A percentile compares a stretch with the other conserved stretches of the same genome.
Conservation (phyloP, 2,797 vertebrate species). For the Platalea minor region DNA sequence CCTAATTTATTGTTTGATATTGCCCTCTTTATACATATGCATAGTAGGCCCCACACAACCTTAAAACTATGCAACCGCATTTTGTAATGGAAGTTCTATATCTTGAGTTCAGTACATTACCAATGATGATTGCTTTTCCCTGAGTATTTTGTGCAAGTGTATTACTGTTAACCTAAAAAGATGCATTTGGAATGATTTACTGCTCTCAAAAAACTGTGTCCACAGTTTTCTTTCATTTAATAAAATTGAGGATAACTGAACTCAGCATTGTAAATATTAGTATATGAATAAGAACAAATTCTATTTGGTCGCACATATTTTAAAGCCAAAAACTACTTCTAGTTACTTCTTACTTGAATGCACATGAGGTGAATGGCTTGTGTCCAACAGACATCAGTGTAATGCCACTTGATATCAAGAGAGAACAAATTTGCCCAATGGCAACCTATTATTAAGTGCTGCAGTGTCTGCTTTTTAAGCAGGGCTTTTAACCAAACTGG, state of each 20-base stretch:
- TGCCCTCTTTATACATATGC: not conserved
- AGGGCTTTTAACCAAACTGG: conserved; percentile 10
- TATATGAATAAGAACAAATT: not conserved
- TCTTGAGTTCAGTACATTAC: not conserved
- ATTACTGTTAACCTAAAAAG: not conserved
- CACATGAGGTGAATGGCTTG: not conserved
- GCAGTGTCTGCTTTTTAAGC: conserved; percentile 29
- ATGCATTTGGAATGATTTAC: not conserved
- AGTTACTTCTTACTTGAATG: not conserved
- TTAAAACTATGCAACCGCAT: not conserved
- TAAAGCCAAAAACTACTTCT: not conserved
- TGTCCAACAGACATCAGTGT: not conserved
- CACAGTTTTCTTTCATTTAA: not conserved
- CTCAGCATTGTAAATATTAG: not conserved
- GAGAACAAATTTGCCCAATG: conserved; percentile 2
- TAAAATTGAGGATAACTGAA: not conserved
- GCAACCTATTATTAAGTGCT: conserved; percentile 38
- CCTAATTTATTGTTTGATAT: not conserved
- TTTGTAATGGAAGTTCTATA: not conserved
- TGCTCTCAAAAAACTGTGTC: not conserved
- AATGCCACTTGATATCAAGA: not conserved
- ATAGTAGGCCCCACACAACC: not conserved
- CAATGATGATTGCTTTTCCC: not conserved
- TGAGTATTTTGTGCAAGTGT: not conserved
- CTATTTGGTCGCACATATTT: not conserved